A percentile compares a stretch with the other conserved stretches of the same genome.
Conservation (phyloP, 2,888 invertebrate genomes). For the Drosophila leonis region DNA sequence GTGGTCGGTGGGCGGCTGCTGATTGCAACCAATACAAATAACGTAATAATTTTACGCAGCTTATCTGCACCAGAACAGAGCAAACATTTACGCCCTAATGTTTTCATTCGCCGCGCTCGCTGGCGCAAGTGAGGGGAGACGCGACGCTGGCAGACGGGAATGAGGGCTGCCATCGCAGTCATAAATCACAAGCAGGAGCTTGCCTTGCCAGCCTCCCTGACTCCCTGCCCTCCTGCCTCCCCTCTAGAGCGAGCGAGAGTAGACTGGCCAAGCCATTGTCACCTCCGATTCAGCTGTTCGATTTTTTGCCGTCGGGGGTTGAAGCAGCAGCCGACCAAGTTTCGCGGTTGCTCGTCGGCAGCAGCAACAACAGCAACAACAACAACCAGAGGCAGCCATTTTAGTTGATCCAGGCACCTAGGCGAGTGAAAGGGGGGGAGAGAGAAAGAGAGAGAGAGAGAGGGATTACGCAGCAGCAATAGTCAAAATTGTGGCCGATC, state of each 20-base stretch:
- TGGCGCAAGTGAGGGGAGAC: not conserved
- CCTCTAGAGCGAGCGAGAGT: not conserved
- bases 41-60: slow-evolving; percentile 83
- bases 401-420: slow-evolving; percentile 43
- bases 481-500: slow-evolving; percentile 25
- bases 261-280: slow-evolving; percentile 45
- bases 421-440: slow-evolving; percentile 3
- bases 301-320: slow-evolving; percentile 65
- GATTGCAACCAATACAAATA: slow-evolving; percentile 83
- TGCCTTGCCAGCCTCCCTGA: not conserved
- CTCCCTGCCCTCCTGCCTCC: not conserved
- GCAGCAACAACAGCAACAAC: slow-evolving; percentile 24
- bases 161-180: slow-evolving; percentile 68
- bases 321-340: slow-evolving; percentile 31
- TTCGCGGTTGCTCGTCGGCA: slow-evolving; percentile 26
- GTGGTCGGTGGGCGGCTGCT: slow-evolving; percentile 53
- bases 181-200: slow-evolving; percentile 62
- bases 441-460: not conserved
- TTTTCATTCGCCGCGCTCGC: slow-evolving; percentile 71
- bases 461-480: slow-evolving; percentile 17
- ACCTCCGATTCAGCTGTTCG: slow-evolving; percentile 64
- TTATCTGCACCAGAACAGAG: slow-evolving; percentile 84
- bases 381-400: slow-evolving; percentile 52
- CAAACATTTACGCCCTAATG: slow-evolving; percentile 85
- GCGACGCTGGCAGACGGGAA: no score